phyloP scores from a whole-genome alignment of 64 coral and sea anemone species.

The Dendrophyllia cribrosa region DNA sequence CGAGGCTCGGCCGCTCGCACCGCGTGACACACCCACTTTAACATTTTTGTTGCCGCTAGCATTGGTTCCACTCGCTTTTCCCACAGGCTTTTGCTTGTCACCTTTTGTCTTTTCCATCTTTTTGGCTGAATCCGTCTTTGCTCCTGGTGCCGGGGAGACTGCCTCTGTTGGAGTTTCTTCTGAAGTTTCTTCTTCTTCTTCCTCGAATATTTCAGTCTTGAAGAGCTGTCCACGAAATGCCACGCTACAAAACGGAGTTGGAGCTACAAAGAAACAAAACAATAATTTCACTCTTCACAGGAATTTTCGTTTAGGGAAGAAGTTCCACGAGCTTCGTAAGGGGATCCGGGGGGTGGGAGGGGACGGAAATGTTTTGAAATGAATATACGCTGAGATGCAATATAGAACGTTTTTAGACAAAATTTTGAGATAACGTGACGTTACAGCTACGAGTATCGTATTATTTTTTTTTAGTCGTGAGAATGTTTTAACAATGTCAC shows the following conservation, averaged over 20 bases:
- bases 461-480: too few species aligned
- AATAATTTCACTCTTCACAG: not conserved
- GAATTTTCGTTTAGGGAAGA: too few species aligned
- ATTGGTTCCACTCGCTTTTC: not conserved
- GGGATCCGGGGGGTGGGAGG: too few species aligned
- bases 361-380: too few species aligned
- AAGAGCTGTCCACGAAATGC: constrained; percentile 66
- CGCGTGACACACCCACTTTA: not conserved
- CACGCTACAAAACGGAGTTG: constrained; percentile 74
- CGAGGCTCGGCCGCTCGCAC: not conserved
- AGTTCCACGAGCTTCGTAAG: too few species aligned
- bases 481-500: too few species aligned
- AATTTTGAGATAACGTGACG: too few species aligned
- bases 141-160: not conserved
- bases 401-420: too few species aligned
- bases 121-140: constrained; percentile 24
- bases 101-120: constrained; percentile 18
- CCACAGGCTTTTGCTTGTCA: constrained; percentile 3
- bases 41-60: not conserved
- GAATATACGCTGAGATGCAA: too few species aligned
- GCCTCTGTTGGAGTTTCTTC: not conserved
- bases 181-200: constrained; percentile 30
- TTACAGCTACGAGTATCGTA: too few species aligned
- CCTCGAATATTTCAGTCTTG: constrained; percentile 68
- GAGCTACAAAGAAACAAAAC: constrained; percentile 44